phyloP scores from a whole-genome alignment of 35 echinoderm and acorn worm species.

The Apostichopus californicus region DNA sequence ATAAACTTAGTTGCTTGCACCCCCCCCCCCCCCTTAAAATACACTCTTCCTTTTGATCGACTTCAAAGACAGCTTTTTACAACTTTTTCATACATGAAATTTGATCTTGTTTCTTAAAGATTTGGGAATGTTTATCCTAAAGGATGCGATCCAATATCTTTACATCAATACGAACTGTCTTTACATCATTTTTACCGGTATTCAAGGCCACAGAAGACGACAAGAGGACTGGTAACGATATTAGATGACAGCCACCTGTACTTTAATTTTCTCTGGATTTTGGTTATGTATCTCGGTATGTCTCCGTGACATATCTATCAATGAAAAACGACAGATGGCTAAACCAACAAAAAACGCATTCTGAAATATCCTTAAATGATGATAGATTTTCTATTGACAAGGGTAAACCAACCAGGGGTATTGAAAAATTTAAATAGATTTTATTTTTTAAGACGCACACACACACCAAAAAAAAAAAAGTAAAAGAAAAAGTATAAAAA shows the following conservation, averaged over 20 bases:
- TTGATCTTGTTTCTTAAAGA: too few species aligned
- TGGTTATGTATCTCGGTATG: not conserved
- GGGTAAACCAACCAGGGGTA: not conserved
- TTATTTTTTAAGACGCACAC: not conserved
- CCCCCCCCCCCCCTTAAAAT: too few species aligned
- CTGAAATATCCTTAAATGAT: not conserved
- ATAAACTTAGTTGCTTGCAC: too few species aligned
- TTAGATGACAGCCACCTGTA: constrained; percentile 39
- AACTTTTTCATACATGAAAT: too few species aligned
- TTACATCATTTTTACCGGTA: not conserved
- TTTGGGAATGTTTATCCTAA: too few species aligned
- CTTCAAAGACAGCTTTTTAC: too few species aligned
- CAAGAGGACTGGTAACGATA: constrained; percentile 14
- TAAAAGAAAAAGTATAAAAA: too few species aligned
- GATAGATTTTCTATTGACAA: not conserved
- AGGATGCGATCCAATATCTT: too few species aligned
- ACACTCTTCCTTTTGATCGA: too few species aligned
- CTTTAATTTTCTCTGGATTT: constrained; percentile 19
- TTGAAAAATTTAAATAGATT: not conserved
- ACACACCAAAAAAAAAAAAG: too few species aligned
- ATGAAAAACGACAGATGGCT: not conserved
- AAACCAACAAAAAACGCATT: not conserved
- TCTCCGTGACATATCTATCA: not conserved
- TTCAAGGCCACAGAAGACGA: not conserved
- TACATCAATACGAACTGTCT: too few species aligned